These are phyloP conservation scores for Mimachlamys varia DNA, from an alignment of 2,888 invertebrate species.

Conservation along the genomic window DNA sequence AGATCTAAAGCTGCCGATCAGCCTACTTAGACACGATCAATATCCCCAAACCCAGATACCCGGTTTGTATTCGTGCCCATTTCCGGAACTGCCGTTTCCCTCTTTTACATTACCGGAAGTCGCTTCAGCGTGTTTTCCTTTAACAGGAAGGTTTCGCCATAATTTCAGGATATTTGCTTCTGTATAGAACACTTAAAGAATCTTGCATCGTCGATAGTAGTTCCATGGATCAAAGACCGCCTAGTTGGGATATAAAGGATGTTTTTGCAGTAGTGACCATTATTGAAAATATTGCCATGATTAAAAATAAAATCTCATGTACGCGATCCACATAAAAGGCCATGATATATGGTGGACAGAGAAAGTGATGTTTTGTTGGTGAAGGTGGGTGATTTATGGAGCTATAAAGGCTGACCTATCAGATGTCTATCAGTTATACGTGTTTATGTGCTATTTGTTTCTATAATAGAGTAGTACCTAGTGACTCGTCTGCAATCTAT, in stretches of 20 bases:
- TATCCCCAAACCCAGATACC: slow-evolving; percentile 51
- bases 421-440: background rate
- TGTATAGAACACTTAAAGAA: slow-evolving; percentile 52
- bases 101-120: slow-evolving; percentile 52
- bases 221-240: slow-evolving; percentile 48
- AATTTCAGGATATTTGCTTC: slow-evolving; percentile 56
- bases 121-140: slow-evolving; percentile 51
- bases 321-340: slow-evolving; percentile 15
- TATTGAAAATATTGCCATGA: slow-evolving; percentile 24
- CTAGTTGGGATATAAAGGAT: background rate
- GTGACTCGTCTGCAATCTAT: background rate
- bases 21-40: slow-evolving; percentile 46
- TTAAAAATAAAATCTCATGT: slow-evolving; percentile 24
- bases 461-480: background rate
- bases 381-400: background rate
- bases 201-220: slow-evolving; percentile 48
- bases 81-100: slow-evolving; percentile 51
- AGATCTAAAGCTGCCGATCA: slow-evolving; percentile 43
- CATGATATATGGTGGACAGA: background rate
- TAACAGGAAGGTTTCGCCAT: slow-evolving; percentile 54
- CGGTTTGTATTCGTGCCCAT: slow-evolving; percentile 48
- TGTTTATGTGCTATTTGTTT: background rate
- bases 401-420: background rate
- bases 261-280: slow-evolving; percentile 25
- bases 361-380: slow-evolving; percentile 9